These are phyloP conservation scores for Apeira syringaria DNA, from an alignment of 2,888 invertebrate genomes.

Conservation along the genomic window DNA sequence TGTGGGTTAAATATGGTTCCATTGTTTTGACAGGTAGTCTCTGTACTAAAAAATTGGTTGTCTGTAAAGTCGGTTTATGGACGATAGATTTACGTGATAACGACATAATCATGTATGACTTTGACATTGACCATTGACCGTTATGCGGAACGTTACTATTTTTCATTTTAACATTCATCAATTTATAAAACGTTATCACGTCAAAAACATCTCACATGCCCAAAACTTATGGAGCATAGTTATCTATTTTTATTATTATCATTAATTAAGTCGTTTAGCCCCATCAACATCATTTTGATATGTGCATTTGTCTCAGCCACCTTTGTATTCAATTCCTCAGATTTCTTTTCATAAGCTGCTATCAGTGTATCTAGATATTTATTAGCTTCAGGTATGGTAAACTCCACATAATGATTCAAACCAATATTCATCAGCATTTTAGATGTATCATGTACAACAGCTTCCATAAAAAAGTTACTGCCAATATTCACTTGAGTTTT, in stretches of 20 bases:
- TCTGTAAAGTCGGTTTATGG: no score
- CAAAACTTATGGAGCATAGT: no score
- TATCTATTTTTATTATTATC: neutral
- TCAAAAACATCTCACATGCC: no score
- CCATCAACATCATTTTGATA: slow-evolving; percentile 90
- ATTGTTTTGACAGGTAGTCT: no score
- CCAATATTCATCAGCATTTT: slow-evolving; percentile 89
- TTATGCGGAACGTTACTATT: no score
- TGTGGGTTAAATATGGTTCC: no score
- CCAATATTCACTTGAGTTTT: slow-evolving; percentile 88
- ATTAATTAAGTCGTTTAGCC: slow-evolving; percentile 82
- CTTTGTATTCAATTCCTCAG: slow-evolving; percentile 85
- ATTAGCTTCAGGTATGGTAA: slow-evolving; percentile 88
- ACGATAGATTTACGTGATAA: no score
- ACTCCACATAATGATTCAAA: slow-evolving; percentile 89
- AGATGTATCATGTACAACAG: slow-evolving; percentile 86
- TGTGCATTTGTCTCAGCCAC: slow-evolving; percentile 89
- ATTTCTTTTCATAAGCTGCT: slow-evolving; percentile 85
- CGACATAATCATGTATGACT: no score
- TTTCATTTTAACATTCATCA: no score
- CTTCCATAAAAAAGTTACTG: slow-evolving; percentile 93
- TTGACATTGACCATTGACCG: no score
- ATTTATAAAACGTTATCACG: no score
- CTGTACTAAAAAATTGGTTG: no score
- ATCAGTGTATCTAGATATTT: slow-evolving; percentile 88